Evolutionary conservation across 2,888 invertebrate genomes (phyloP), one percentile per base, ranked within the genome.

Genomic region (Petrophora chlorosata): DNA sequence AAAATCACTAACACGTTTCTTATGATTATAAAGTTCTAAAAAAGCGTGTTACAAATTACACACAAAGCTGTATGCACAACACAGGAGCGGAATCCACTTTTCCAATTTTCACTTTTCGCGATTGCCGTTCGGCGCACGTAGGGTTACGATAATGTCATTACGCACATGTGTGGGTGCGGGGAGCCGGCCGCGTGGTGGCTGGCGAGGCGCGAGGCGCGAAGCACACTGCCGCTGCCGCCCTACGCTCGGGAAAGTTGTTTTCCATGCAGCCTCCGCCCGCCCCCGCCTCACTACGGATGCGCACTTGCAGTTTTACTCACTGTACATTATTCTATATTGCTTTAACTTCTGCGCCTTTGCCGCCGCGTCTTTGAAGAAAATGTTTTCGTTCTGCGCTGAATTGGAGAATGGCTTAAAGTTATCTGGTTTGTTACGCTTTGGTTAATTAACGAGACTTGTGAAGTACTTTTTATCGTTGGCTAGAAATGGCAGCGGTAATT

Each of bases 251-350:
- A 81, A 81, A 83, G 73, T 74, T 72, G 72, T 66, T 76, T 74
- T 75, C 67, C 70, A 63, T 79, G 76, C 87, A 88, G 89, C 85
- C 86, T 89, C 87, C 49, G 43, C 82, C 79, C 75, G 71, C 79
- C 76, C 73, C 59, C 54, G 43, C 61, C 28, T 45, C 53, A 42
- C 53, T 42, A 51, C 66, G 67, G 77, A 82, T 86, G 85, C 85
- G 85, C 85, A 81, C 76, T 85, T 86, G 81, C 85, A 86, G 71
- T 79, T 71, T 63, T 64, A 70, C n/a, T n/a, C n/a, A n/a, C 74
- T 63, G 57, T 61, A 68, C 25, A 4, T 25, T 2, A 5, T 22
- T 2, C 22, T 22, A 22, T 8, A 8, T 65, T 70, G 30, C 41
- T 17, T 23, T 41, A 32, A n/a, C n/a, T 41, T 30, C 47, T 41